Conservation (phyloP, 2,888 invertebrate genomes). For the Temnothorax ravouxi region DNA sequence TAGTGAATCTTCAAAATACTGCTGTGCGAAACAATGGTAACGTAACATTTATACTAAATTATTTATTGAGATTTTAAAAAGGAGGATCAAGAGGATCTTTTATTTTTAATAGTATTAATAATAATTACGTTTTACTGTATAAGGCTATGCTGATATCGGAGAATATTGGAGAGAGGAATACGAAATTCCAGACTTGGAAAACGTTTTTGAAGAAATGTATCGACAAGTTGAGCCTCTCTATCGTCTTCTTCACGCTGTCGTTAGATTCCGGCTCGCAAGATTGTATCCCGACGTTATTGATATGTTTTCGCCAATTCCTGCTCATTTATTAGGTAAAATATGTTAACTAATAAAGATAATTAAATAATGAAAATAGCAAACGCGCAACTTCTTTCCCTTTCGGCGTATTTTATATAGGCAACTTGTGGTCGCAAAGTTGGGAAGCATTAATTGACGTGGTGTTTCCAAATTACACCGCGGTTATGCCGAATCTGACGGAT, state of each 20-base stretch:
- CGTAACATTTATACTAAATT: not conserved
- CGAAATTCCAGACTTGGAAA: slow-evolving; percentile 88
- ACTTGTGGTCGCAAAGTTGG: slow-evolving; percentile 92
- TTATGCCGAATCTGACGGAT: slow-evolving; percentile 87
- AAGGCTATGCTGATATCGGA: slow-evolving; percentile 90
- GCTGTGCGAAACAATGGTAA: slow-evolving; percentile 90
- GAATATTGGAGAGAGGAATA: slow-evolving; percentile 90
- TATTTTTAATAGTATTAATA: not conserved
- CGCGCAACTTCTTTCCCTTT: slow-evolving; percentile 14
- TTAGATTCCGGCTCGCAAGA: slow-evolving; percentile 88
- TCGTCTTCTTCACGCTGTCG: slow-evolving; percentile 91
- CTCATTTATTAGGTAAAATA: slow-evolving; percentile 90
- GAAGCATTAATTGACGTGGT: slow-evolving; percentile 88
- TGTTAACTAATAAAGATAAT: not conserved
- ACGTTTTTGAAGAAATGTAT: slow-evolving; percentile 88
- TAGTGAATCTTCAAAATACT: slow-evolving; percentile 89
- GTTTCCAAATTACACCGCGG: slow-evolving; percentile 85
- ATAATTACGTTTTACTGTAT: slow-evolving; percentile 53
- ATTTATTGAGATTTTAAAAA: slow-evolving; percentile 2
- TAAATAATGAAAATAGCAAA: not conserved
- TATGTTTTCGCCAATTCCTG: slow-evolving; percentile 89
- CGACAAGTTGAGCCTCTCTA: slow-evolving; percentile 89
- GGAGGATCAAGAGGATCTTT: not conserved
- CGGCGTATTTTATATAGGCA: slow-evolving; percentile 86
- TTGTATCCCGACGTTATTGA: slow-evolving; percentile 87